Conservation (phyloP, 2,888 invertebrate genomes). For the Chironomus riparius region DNA sequence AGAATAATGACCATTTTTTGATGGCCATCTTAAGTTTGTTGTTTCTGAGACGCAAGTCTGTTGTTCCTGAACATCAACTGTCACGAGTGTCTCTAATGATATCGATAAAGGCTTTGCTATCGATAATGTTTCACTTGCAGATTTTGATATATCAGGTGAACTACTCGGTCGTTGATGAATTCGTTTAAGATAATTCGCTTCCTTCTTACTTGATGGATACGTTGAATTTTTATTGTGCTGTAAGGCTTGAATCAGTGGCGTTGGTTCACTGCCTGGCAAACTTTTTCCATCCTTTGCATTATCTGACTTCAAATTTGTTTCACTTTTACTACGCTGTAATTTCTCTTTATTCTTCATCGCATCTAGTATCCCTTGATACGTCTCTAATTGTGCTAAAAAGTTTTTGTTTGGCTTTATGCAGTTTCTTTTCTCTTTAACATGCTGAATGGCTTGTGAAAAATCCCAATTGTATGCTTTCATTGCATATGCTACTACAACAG, state of each 20-base stretch:
- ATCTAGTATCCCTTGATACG: slow-evolving; percentile 90
- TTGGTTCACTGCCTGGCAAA: slow-evolving; percentile 49
- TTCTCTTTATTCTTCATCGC: slow-evolving; percentile 94
- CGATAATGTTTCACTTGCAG: slow-evolving; percentile 1
- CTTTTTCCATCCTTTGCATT: slow-evolving; percentile 50
- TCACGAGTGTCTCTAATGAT: slow-evolving; percentile 41
- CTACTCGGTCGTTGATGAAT: slow-evolving; percentile 19
- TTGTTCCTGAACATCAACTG: slow-evolving; percentile 30
- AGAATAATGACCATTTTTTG: slow-evolving; percentile 80
- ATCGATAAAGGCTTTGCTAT: slow-evolving; percentile 40
- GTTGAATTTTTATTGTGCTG: slow-evolving; percentile 26
- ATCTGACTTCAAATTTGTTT: slow-evolving; percentile 75
- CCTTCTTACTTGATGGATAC: slow-evolving; percentile 32
- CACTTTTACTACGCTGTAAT: slow-evolving; percentile 85
- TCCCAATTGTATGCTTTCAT: slow-evolving; percentile 98
- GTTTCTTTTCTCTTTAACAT: slow-evolving; percentile 82
- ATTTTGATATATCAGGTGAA: slow-evolving; percentile 20
- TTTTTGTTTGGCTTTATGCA: slow-evolving; percentile 95
- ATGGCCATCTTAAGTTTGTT: slow-evolving; percentile 75
- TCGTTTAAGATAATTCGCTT: slow-evolving; percentile 31
- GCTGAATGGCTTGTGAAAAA: slow-evolving; percentile 75
- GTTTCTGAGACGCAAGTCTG: slow-evolving; percentile 43
- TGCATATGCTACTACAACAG: slow-evolving; percentile 94
- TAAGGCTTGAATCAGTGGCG: slow-evolving; percentile 51
- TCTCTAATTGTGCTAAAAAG: slow-evolving; percentile 88